Conservation (phyloP, 2,113 vertebrate species). For the Grammomys dolichurus region DNA sequence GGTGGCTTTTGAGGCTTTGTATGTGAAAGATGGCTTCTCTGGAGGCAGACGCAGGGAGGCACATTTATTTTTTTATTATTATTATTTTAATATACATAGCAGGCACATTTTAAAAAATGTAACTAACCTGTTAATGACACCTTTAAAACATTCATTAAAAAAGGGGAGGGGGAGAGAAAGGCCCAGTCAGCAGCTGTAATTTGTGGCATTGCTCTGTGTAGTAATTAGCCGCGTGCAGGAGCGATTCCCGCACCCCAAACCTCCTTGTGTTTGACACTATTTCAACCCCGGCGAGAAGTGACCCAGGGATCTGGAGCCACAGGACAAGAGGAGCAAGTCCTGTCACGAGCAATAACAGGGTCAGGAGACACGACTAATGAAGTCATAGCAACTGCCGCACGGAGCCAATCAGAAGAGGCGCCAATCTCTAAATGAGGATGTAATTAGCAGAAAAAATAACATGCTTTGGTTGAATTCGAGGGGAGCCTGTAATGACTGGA, state of each 20-base stretch:
- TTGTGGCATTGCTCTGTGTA: slow-evolving; percentile 83
- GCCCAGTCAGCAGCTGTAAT: slow-evolving; percentile 79
- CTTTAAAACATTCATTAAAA: slow-evolving; percentile 85
- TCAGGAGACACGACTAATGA: slow-evolving; percentile 92
- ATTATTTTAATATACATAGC: background rate
- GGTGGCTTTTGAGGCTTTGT: slow-evolving; percentile 12
- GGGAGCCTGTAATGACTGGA: slow-evolving; percentile 89
- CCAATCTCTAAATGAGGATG: slow-evolving; percentile 93
- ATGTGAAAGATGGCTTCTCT: slow-evolving; percentile 57
- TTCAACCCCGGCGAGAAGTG: slow-evolving; percentile 87
- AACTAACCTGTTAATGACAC: slow-evolving; percentile 89
- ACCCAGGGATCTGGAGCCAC: slow-evolving; percentile 88
- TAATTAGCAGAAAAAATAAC: slow-evolving; percentile 93
- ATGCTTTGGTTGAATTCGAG: slow-evolving; percentile 89
- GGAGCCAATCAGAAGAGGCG: slow-evolving; percentile 90
- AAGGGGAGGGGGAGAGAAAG: background rate
- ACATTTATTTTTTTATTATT: slow-evolving; percentile 35
- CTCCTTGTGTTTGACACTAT: slow-evolving; percentile 86
- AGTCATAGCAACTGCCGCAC: slow-evolving; percentile 92
- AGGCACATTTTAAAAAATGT: slow-evolving; percentile 83
- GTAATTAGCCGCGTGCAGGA: slow-evolving; percentile 85
- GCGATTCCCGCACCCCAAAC: slow-evolving; percentile 81
- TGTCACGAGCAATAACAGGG: slow-evolving; percentile 93
- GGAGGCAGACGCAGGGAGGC: slow-evolving; percentile 53
- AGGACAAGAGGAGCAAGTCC: slow-evolving; percentile 90